A percentile compares a stretch with the other conserved stretches of the same genome.
Evolutionary conservation across 2,888 invertebrate species (phyloP).

Genomic region (Perithous albicinctus): DNA sequence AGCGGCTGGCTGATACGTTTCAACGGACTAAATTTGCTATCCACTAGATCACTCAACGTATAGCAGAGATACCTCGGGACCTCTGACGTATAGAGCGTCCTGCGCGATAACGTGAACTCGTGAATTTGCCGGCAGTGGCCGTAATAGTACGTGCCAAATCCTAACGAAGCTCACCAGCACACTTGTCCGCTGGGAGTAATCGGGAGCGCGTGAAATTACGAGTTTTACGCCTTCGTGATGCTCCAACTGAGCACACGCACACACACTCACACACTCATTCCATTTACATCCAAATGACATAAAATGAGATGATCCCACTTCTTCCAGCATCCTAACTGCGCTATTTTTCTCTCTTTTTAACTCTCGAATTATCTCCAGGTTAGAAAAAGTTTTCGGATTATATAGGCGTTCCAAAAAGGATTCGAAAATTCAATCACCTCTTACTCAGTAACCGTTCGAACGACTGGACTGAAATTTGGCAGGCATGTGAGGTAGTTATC

Average conservation of each 20-base stretch:
- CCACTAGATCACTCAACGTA: constrained; percentile 17
- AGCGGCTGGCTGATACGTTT: not conserved
- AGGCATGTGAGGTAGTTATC: no score
- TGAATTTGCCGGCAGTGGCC: not conserved
- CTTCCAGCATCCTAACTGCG: not conserved
- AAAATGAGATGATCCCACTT: not conserved
- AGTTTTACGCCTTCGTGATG: not conserved
- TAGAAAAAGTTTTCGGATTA: not conserved
- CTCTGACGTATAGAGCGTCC: not conserved
- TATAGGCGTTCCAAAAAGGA: no score
- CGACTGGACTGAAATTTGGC: no score
- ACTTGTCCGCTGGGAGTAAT: constrained; percentile 12
- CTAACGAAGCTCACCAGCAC: constrained; percentile 48
- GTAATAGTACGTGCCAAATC: constrained; percentile 49
- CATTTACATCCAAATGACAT: no score
- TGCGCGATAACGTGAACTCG: not conserved
- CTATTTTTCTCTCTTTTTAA: no score
- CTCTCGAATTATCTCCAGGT: not conserved
- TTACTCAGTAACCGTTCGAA: no score
- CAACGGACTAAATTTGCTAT: not conserved
- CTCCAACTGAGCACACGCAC: not conserved
- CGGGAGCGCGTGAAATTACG: constrained; percentile 35
- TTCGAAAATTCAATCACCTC: no score
- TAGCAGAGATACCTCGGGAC: not conserved
- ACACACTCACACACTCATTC: no score